Evolutionary conservation across 2,888 invertebrate genomes (phyloP).

Genomic region (Eudemis profundana): DNA sequence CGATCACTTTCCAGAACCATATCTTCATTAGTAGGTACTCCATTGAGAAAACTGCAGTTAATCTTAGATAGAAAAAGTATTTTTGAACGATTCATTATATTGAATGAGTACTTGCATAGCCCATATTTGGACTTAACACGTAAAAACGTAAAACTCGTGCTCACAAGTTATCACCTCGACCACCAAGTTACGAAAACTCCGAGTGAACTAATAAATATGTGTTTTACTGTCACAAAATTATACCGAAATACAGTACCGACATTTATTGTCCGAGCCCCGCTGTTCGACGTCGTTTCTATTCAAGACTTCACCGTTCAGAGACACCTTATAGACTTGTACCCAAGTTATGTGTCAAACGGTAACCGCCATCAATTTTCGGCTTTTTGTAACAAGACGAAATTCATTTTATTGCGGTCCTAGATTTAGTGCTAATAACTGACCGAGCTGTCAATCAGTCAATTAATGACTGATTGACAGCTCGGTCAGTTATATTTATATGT

Average conservation of each 20-base stretch:
- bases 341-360: constrained; percentile 6
- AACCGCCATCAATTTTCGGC: constrained; percentile 19
- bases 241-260: constrained; percentile 12
- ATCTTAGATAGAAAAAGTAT: too few species aligned
- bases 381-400: constrained; percentile 23
- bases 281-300: constrained; percentile 34
- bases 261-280: constrained; percentile 30
- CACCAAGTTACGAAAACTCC: neutral
- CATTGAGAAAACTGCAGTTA: too few species aligned
- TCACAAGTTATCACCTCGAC: neutral
- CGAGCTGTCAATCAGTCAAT: constrained; percentile 19
- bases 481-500: neutral
- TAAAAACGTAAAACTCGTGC: neutral
- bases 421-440: too few species aligned
- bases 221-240: constrained; percentile 19
- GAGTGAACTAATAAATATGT: constrained; percentile 19
- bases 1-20: too few species aligned
- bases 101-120: neutral
- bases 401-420: constrained; percentile 20
- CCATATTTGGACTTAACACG: too few species aligned
- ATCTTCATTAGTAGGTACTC: too few species aligned
- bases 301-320: constrained; percentile 26
- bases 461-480: constrained; percentile 19
- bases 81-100: neutral
- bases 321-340: constrained; percentile 2